Evolutionary conservation across 2,797 vertebrate genomes (phyloP).

Genomic region (Threskiornis aethiopicus): DNA sequence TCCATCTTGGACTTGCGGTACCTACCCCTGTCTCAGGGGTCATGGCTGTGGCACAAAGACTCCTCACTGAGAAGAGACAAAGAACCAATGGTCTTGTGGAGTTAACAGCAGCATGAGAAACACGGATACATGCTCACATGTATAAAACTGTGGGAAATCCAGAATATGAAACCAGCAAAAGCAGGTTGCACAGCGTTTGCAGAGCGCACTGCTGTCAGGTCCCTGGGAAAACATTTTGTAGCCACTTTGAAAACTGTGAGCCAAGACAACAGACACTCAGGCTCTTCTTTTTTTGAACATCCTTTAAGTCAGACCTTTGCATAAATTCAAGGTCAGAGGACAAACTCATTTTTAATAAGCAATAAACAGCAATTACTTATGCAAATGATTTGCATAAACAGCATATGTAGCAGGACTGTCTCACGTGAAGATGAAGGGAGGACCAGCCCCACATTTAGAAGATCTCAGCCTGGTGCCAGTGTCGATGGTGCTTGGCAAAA

Average conservation of each 20-base stretch:
- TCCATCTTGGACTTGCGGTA: not conserved
- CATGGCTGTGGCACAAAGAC: fast-evolving
- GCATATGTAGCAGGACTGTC: not conserved
- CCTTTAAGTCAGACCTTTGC: not conserved
- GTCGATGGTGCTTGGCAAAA: not conserved
- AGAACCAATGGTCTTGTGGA: not conserved
- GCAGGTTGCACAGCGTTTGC: not conserved
- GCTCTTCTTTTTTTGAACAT: not conserved
- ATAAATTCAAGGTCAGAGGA: not conserved
- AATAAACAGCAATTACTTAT: not conserved
- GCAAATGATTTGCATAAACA: not conserved
- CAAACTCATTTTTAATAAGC: not conserved
- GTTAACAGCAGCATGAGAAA: not conserved
- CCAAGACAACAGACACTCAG: not conserved
- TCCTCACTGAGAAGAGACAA: not conserved
- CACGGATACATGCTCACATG: not conserved
- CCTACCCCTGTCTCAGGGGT: not conserved
- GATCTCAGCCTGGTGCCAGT: not conserved
- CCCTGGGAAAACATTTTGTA: not conserved
- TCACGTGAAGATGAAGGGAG: not conserved
- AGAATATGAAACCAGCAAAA: not conserved
- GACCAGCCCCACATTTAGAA: not conserved
- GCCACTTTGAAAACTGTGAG: not conserved
- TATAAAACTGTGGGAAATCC: not conserved
- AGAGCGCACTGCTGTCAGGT: not conserved